Evolutionary conservation across 2,113 vertebrate species (phyloP).

Genomic region (Rhagologus leucostigma): DNA sequence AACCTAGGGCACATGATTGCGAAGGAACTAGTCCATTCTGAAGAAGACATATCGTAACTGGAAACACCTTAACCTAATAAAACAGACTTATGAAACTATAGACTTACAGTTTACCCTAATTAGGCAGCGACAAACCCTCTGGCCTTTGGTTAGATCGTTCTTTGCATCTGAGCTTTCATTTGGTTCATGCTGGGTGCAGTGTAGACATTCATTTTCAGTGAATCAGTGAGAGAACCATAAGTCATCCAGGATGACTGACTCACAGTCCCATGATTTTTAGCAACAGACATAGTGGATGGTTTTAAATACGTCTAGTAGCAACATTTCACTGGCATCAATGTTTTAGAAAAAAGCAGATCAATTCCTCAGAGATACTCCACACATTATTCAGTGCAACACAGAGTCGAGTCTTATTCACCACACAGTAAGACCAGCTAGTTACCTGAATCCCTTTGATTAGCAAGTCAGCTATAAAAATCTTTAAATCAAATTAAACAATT

Average conservation of each 20-base stretch:
- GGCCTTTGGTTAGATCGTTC: not conserved
- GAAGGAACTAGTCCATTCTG: not conserved
- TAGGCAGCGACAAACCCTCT: not conserved
- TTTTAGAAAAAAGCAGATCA: not conserved
- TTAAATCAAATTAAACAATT: not conserved
- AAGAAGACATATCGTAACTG: fast-evolving
- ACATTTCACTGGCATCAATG: not conserved
- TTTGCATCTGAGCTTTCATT: not conserved
- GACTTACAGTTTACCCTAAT: not conserved
- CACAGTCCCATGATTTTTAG: slow-evolving; percentile 42
- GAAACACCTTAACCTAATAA: not conserved
- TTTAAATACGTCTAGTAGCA: not conserved
- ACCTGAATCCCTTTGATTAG: not conserved
- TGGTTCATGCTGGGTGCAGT: not conserved
- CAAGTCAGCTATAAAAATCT: not conserved
- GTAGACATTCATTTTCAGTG: slow-evolving; percentile 9
- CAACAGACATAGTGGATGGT: not conserved
- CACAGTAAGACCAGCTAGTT: not conserved
- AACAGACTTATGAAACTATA: not conserved
- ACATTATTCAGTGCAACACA: not conserved
- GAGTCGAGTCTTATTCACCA: not conserved
- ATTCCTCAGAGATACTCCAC: not conserved
- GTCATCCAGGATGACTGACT: slow-evolving; percentile 23
- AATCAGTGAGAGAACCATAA: not conserved
- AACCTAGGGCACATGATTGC: not conserved